phyloP scores from a whole-genome alignment of 2,888 invertebrate species.

The Leistus spinibarbis region DNA sequence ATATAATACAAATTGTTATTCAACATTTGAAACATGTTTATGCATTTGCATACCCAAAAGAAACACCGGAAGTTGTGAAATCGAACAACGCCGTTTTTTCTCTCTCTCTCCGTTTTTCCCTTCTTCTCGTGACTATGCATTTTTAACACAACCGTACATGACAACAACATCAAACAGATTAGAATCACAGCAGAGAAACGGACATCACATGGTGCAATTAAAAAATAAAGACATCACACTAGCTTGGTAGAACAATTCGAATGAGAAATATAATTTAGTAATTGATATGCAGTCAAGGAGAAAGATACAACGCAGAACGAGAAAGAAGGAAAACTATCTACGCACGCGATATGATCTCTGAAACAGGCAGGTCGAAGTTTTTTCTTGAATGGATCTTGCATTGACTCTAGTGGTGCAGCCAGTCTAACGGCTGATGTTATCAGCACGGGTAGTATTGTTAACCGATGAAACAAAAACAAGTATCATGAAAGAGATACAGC shows the following conservation, averaged over 20 bases:
- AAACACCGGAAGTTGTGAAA: slow-evolving; percentile 33
- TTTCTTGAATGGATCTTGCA: slow-evolving; percentile 26
- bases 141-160: slow-evolving; percentile 31
- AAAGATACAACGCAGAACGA: slow-evolving; percentile 6
- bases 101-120: background rate
- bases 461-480: slow-evolving; percentile 12
- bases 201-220: slow-evolving; percentile 34
- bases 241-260: slow-evolving; percentile 26
- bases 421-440: slow-evolving; percentile 35
- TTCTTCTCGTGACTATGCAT: slow-evolving; percentile 36
- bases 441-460: slow-evolving; percentile 32
- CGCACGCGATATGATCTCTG: background rate
- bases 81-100: slow-evolving; percentile 31
- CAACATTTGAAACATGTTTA: slow-evolving; percentile 1
- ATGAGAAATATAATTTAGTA: slow-evolving; percentile 34
- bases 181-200: slow-evolving; percentile 22
- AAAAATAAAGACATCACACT: slow-evolving; percentile 36
- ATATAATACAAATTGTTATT: background rate
- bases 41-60: slow-evolving; percentile 28
- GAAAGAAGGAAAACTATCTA: slow-evolving; percentile 9
- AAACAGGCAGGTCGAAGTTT: background rate
- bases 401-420: slow-evolving; percentile 9
- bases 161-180: slow-evolving; percentile 34
- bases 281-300: slow-evolving; percentile 29
- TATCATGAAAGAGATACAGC: background rate